Base-by-base conservation (phyloP, 2,888 invertebrate genomes). In the Drosophila affinis region DNA sequence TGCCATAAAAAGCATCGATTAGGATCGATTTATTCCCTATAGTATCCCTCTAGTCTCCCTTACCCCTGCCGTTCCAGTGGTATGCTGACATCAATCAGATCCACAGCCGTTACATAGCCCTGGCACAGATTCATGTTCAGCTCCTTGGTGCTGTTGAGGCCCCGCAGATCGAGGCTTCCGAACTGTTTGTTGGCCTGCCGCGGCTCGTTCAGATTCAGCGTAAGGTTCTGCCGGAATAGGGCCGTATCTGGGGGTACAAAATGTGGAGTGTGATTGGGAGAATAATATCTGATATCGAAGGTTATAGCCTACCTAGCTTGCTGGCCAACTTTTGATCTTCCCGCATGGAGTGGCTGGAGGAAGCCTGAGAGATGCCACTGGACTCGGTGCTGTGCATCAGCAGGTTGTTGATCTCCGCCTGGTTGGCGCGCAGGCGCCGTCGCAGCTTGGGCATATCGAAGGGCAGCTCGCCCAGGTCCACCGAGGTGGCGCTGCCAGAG, bases 381-480 rank as follows among this genome's bases (percentile, higher is more conserved):
- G 95, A 95, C 89, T 96, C 96, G 69, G 94, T 95, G 81, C 95
- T 94, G 70, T 92, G 92, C 67, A 90, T 88, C 56, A 91, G 71
- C 9, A 91, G 85, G 60, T 86, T 91, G 56, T 89, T 91, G 52
- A 90, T 90, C 65, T 91, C 91, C 10, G 87, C 83, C 61, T 91
- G 92, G 64, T 92, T 92, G 75, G 95, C 95, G 76, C 96, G 94
- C 83, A 97, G 92, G 76, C 96, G 94, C 59, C 97, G 93, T 73
- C 96, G 93, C 65, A 97, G 93, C 92, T 97, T 97, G 34, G 97
- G 97, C 97, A 97, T 97, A 91, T 97, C 97, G 91, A 97, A 97
- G 63, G 97, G 97, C 89, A 97, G 93, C 90, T 97, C 95, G 75
- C 96, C 94, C 58, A 97, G 93, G 90, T 97, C 97, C 49, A 96